Percentiles rank a stretch among this genome's conserved stretches.
Evolutionary conservation across 37 sponge, comb jelly and placozoan species (phyloP).

Genomic region (Corticium candelabrum): DNA sequence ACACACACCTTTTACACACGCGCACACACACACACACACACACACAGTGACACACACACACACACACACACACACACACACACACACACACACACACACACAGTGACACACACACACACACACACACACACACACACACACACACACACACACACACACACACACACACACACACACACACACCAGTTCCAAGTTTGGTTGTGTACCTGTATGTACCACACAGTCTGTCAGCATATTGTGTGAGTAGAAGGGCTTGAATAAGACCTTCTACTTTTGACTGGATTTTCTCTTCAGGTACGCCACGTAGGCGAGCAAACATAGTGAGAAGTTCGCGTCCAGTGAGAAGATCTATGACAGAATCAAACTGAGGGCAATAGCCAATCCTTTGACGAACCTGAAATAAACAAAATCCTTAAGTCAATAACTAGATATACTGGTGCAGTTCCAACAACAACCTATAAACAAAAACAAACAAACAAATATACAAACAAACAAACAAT

Average conservation of each 20-base stretch:
- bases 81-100: constrained; percentile 22
- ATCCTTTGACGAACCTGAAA: constrained; percentile 37
- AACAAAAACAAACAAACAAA: too few relatives aligned
- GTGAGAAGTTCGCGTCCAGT: constrained; percentile 31
- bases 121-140: constrained; percentile 41
- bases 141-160: constrained; percentile 46
- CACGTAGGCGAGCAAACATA: constrained; percentile 49
- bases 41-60: too few relatives aligned
- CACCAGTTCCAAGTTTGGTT: too few relatives aligned
- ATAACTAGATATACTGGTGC: too few relatives aligned
- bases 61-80: background rate
- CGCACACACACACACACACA: too few relatives aligned
- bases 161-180: constrained; percentile 35
- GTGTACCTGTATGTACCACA: constrained; percentile 41
- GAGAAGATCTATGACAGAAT: constrained; percentile 31
- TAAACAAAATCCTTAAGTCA: too few relatives aligned
- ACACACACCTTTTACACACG: too few relatives aligned
- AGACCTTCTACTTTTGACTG: constrained; percentile 14
- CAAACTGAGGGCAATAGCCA: constrained; percentile 55
- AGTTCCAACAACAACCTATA: too few relatives aligned
- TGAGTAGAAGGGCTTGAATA: constrained; percentile 19
- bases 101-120: constrained; percentile 8
- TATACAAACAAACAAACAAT: too few relatives aligned
- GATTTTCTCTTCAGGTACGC: constrained; percentile 23
- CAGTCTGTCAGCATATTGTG: constrained; percentile 20